These are phyloP conservation scores for Caenorhabditis auriculariae DNA, from an alignment of 2,888 invertebrate species.

Conservation along the genomic window DNA sequence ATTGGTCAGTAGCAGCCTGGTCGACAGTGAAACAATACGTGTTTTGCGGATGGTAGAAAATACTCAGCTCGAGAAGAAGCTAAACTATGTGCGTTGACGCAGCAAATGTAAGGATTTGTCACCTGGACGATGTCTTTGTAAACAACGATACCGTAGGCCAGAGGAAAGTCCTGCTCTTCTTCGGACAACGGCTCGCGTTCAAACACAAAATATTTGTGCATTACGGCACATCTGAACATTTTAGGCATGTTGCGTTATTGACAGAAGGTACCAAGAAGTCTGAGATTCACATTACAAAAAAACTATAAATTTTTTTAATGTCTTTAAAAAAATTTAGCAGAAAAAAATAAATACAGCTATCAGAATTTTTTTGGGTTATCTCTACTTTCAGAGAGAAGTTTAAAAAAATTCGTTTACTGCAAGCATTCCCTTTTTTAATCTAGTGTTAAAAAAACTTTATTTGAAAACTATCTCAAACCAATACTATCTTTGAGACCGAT, in stretches of 20 bases:
- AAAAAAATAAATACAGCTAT: too few species aligned
- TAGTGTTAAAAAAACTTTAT: too few species aligned
- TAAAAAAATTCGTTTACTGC: too few species aligned
- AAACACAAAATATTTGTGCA: slow-evolving; percentile 27
- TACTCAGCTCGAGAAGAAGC: slow-evolving; percentile 22
- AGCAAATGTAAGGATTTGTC: not conserved
- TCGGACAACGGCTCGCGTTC: slow-evolving; percentile 3
- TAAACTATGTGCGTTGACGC: slow-evolving; percentile 1
- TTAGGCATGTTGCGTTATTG: too few species aligned
- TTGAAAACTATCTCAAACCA: too few species aligned
- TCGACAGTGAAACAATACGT: slow-evolving; percentile 33
- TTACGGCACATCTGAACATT: slow-evolving; percentile 21
- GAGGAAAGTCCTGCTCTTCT: slow-evolving; percentile 30
- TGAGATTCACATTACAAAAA: not conserved
- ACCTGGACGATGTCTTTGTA: slow-evolving; percentile 34
- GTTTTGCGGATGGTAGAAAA: slow-evolving; percentile 38
- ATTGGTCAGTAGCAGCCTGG: not conserved
- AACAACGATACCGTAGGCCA: slow-evolving; percentile 36
- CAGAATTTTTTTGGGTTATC: not conserved
- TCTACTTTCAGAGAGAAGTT: too few species aligned
- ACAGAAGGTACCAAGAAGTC: too few species aligned
- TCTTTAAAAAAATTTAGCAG: too few species aligned
- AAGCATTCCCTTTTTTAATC: too few species aligned
- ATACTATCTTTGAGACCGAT: too few species aligned
- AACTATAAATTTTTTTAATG: not conserved